phyloP scores from a whole-genome alignment of 2,888 invertebrate species.

The Bombylius major region DNA sequence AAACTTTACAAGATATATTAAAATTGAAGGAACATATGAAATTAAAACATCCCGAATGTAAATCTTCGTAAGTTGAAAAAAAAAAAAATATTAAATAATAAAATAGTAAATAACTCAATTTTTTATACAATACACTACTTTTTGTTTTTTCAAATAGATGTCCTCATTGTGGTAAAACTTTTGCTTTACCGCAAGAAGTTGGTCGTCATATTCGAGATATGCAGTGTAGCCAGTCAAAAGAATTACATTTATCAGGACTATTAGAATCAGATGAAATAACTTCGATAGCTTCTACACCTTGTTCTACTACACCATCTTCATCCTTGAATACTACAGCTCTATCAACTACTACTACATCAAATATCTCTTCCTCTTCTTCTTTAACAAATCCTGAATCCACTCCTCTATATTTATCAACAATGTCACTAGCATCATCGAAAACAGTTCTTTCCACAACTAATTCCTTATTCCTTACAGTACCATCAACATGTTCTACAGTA shows the following conservation, averaged over 20 bases:
- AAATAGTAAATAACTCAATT: too few species aligned
- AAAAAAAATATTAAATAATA: not conserved
- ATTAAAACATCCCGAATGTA: constrained; percentile 46
- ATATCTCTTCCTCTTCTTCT: too few species aligned
- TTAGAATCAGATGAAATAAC: not conserved
- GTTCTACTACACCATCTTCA: not conserved
- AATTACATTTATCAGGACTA: not conserved
- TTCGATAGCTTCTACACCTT: not conserved
- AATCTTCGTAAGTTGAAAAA: constrained; percentile 42
- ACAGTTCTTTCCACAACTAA: too few species aligned
- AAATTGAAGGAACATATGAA: constrained; percentile 51
- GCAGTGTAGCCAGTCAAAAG: constrained; percentile 36
- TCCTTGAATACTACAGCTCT: too few species aligned
- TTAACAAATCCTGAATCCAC: too few species aligned
- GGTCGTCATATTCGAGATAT: constrained; percentile 55
- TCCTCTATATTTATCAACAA: too few species aligned
- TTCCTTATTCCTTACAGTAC: too few species aligned
- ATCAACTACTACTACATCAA: too few species aligned
- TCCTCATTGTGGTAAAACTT: constrained; percentile 54
- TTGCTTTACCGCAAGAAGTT: constrained; percentile 60
- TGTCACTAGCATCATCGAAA: too few species aligned
- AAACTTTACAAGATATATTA: constrained; percentile 40
- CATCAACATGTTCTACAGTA: too few species aligned
- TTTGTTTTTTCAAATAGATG: constrained; percentile 40
- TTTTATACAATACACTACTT: not conserved